Percentiles rank a stretch among this genome's conserved stretches.
These are phyloP conservation scores for Telmatochromis brichardi DNA, from an alignment of 2,113 vertebrate genomes.

Conservation along the genomic window DNA sequence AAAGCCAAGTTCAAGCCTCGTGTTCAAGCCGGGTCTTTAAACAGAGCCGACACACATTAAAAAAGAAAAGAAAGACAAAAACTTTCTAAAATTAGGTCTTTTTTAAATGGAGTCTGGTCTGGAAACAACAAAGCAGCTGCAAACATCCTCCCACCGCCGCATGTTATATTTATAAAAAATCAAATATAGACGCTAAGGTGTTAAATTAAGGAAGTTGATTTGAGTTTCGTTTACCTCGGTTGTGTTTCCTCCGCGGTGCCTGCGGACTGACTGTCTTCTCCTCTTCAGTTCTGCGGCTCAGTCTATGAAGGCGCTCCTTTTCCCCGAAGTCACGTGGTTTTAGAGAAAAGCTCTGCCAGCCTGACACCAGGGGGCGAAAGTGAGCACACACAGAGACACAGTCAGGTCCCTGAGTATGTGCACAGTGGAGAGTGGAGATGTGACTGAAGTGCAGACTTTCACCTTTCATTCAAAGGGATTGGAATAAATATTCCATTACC, in stretches of 20 bases:
- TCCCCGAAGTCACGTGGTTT: constrained; percentile 81
- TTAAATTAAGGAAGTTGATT: not conserved
- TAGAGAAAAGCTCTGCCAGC: accelerated
- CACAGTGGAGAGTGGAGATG: not conserved
- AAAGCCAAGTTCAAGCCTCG: not conserved
- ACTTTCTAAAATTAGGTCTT: accelerated
- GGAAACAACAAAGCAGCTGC: not conserved
- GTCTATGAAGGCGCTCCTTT: constrained; percentile 1
- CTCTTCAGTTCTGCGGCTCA: too few species aligned
- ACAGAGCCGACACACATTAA: not conserved
- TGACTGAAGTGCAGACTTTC: not conserved
- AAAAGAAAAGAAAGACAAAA: not conserved
- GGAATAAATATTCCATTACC: not conserved
- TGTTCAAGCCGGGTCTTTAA: not conserved
- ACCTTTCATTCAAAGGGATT: not conserved
- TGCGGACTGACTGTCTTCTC: not conserved
- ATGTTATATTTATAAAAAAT: not conserved
- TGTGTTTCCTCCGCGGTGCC: not conserved
- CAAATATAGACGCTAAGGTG: not conserved
- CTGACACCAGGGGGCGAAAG: constrained; percentile 26
- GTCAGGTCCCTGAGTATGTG: not conserved
- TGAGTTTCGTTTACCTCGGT: constrained; percentile 52
- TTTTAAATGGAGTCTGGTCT: not conserved
- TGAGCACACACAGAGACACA: not conserved
- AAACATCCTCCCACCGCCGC: not conserved